These are phyloP conservation scores for Fringilla coelebs DNA, from an alignment of 2,797 vertebrate species.

Conservation along the genomic window DNA sequence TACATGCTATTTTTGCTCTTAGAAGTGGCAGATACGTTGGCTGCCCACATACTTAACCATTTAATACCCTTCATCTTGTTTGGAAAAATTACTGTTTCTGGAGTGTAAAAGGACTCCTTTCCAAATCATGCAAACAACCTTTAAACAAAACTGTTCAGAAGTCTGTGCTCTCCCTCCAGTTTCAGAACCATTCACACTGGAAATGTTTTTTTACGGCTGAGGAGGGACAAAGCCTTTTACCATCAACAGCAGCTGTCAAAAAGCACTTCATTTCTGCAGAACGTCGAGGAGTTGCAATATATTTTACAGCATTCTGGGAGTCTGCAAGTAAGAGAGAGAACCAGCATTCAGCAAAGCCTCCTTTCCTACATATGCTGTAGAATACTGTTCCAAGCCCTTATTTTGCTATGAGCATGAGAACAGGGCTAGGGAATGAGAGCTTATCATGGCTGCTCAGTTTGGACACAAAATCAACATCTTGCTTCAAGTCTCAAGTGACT, in stretches of 20 bases:
- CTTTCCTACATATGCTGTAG: background rate
- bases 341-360: background rate
- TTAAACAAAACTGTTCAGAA: background rate
- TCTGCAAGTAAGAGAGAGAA: background rate
- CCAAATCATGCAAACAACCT: background rate
- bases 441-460: background rate
- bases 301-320: background rate
- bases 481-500: background rate
- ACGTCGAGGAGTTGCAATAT: background rate
- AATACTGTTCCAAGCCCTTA: background rate
- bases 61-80: background rate
- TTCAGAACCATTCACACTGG: background rate
- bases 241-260: background rate
- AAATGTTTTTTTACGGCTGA: background rate
- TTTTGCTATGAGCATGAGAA: background rate
- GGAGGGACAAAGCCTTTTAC: background rate
- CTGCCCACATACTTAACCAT: conserved; percentile 72
- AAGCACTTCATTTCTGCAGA: background rate
- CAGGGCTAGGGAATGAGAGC: background rate
- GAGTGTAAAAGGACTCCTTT: background rate
- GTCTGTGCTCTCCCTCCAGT: background rate
- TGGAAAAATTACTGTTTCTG: background rate
- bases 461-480: background rate
- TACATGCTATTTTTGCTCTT: conserved; percentile 80
- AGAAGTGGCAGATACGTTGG: conserved; percentile 71